Base-by-base conservation (phyloP, 2,113 vertebrate genomes). In the Potamarius usumacintae region DNA sequence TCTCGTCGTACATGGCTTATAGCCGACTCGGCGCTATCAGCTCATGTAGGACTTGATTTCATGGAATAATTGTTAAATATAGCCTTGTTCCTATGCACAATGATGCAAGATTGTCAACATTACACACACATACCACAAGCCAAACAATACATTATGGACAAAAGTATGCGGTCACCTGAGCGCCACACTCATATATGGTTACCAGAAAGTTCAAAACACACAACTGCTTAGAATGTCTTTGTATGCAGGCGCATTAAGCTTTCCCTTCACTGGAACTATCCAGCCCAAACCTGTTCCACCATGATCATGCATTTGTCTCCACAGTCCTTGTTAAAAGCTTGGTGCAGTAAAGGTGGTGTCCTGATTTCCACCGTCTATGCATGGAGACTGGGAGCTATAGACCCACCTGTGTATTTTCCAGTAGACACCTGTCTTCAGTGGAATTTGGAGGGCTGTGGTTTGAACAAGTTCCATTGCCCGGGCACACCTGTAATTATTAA, bases 391-490 rank as follows among this genome's bases (percentile, higher is more conserved):
- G 55, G 30, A 42, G 20, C 10, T 34, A 34, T 42, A 10, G 9
- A 34, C 62, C 18, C 52, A 89, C 86, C 86, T 53, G 78, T 82
- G 22, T 0, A 25, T 12, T 1, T 83, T 25, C 0, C 0, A 87
- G 77, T 22, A 89, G 34, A 10, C 0, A 0, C 15, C 20, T 60
- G 22, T 12, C 22, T 50, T 87, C 85, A 27, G 20, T 69, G 34
- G 53, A 25, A 18, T n/a, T 53, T 25, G 65, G 17, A 65, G n/a
- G 48, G 27, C 22, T 76, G n/a, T 69, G 34, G 53, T 48, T 12
- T 14, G 80, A 42, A 34, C 20, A 81, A 27, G 8, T 34, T 27
- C 91, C 92, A 34, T 92, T 92, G 8, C 25, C 78, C 58, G 76
- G 8, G 42, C 18, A 17, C 55, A 50, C 60, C 93, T 94, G 27